Conservation (phyloP, 92 coral and sea anemone species). For the Palythoa grandiflora region DNA sequence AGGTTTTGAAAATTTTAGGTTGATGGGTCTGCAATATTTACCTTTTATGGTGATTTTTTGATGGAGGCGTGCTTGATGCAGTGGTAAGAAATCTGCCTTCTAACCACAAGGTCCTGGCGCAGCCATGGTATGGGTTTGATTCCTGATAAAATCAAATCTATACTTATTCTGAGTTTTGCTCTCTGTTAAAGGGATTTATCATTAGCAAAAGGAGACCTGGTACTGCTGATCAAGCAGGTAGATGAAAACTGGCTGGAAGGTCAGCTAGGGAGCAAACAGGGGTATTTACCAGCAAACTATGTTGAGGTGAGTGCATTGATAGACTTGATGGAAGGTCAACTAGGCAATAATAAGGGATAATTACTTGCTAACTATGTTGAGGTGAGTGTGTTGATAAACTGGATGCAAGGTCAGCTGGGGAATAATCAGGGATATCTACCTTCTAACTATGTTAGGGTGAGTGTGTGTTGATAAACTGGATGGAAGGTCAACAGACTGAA, state of each 20-base stretch:
- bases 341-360: slow-evolving; percentile 36
- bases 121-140: no score
- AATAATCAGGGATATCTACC: slow-evolving; percentile 69
- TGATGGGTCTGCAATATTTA: no score
- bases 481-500: slow-evolving; percentile 80
- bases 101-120: neutral
- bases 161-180: neutral
- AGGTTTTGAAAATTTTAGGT: no score
- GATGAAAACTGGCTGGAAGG: slow-evolving; percentile 99
- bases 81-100: no score
- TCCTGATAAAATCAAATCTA: no score
- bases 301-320: slow-evolving; percentile 74
- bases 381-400: slow-evolving; percentile 88
- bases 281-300: slow-evolving; percentile 94
- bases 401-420: slow-evolving; percentile 85
- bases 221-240: slow-evolving; percentile 78
- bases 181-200: slow-evolving; percentile 74
- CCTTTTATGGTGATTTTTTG: no score
- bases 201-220: slow-evolving; percentile 85
- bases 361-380: neutral
- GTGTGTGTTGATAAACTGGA: slow-evolving; percentile 61
- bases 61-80: neutral
- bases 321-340: slow-evolving; percentile 81
- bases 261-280: slow-evolving; percentile 77
- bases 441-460: slow-evolving; percentile 90